These are phyloP conservation scores for Marronus borbonicus DNA, from an alignment of 2,888 invertebrate genomes.

Conservation along the genomic window DNA sequence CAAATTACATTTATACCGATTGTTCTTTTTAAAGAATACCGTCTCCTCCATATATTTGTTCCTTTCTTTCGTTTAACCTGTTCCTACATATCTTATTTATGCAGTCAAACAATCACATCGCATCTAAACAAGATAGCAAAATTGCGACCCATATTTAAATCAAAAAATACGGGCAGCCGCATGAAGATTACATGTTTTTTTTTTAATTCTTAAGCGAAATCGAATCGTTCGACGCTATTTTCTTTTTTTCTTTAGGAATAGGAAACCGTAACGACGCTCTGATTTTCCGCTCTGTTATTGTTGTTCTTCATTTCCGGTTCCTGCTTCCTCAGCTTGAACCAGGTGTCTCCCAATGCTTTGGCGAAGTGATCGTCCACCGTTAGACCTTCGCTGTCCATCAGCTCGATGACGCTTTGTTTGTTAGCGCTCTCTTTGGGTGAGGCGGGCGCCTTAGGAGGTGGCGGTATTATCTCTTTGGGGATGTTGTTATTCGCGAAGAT, in stretches of 20 bases:
- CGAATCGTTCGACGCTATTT: background rate
- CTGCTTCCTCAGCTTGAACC: slow-evolving; percentile 82
- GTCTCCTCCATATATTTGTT: background rate
- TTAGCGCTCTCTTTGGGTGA: slow-evolving; percentile 49
- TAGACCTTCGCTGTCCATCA: slow-evolving; percentile 76
- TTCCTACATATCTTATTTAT: background rate
- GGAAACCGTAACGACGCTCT: slow-evolving; percentile 65
- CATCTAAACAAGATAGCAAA: background rate
- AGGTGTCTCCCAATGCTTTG: slow-evolving; percentile 89
- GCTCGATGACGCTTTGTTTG: slow-evolving; percentile 68
- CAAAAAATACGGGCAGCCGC: too few relatives aligned
- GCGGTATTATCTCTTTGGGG: slow-evolving; percentile 61
- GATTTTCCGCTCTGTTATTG: slow-evolving; percentile 60
- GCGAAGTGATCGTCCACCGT: slow-evolving; percentile 94
- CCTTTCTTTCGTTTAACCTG: background rate
- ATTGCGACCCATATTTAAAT: background rate
- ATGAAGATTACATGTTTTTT: too few relatives aligned
- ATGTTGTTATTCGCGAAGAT: slow-evolving; percentile 76
- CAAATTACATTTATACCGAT: too few relatives aligned
- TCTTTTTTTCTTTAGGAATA: slow-evolving; percentile 43
- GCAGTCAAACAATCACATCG: slow-evolving; percentile 3
- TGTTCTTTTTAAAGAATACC: background rate
- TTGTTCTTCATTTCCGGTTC: slow-evolving; percentile 71
- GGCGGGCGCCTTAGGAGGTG: slow-evolving; percentile 55
- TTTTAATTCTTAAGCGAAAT: too few relatives aligned